phyloP scores from a whole-genome alignment of 2,797 vertebrate species.

The Myotis planiceps region DNA sequence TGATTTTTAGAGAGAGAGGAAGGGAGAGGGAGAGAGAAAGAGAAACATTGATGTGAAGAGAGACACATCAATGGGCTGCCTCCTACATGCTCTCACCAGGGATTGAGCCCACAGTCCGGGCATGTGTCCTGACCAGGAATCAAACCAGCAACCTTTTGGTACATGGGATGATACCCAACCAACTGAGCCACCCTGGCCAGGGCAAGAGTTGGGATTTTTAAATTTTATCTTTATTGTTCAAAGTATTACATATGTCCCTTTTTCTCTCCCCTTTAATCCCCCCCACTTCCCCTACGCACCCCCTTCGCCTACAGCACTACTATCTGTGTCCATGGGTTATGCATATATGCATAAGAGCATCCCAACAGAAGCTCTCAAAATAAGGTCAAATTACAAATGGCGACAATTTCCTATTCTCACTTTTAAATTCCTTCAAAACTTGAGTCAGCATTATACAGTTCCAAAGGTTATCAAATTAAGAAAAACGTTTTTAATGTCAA shows the following conservation, averaged over 20 bases:
- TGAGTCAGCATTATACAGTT: background rate
- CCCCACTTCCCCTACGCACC: no score
- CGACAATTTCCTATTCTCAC: conserved; percentile 24
- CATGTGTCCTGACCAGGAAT: background rate
- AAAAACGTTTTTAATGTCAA: background rate
- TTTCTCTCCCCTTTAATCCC: no score
- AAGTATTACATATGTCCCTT: no score
- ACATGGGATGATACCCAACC: background rate
- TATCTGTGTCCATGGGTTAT: no score
- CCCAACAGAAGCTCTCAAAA: background rate
- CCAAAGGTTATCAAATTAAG: conserved; percentile 31
- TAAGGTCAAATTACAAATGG: background rate
- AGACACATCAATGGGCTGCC: background rate
- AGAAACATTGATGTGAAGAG: background rate
- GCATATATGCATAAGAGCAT: background rate
- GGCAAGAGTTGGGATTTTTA: background rate
- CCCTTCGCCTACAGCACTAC: no score
- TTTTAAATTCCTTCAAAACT: conserved; percentile 40
- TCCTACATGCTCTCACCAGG: background rate
- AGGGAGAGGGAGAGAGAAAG: background rate
- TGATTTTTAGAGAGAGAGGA: background rate
- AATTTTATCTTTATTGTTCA: no score
- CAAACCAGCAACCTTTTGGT: background rate
- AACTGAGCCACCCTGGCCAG: background rate
- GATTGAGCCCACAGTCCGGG: background rate